phyloP scores from a whole-genome alignment of 2,888 invertebrate genomes.

The Tipula vernalis region DNA sequence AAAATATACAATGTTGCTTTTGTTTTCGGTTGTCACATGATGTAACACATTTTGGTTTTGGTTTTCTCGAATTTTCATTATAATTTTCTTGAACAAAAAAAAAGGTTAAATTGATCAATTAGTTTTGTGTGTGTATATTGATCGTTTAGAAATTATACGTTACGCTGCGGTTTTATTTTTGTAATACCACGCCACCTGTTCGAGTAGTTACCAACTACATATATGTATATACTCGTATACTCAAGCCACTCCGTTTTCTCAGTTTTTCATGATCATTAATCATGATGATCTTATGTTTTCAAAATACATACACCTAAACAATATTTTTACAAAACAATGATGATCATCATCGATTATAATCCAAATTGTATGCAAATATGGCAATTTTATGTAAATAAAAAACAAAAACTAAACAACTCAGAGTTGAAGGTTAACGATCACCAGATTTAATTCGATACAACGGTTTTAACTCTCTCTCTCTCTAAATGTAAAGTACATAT shows the following conservation, averaged over 20 bases:
- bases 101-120: not conserved
- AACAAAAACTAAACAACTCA: not conserved
- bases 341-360: not conserved
- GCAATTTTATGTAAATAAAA: not conserved
- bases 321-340: not conserved
- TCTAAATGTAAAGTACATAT: not conserved
- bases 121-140: not conserved
- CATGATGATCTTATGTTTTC: not conserved
- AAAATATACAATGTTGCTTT: not conserved
- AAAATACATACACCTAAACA: not conserved
- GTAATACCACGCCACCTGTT: not conserved
- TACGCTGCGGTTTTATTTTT: not conserved
- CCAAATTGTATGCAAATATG: not conserved
- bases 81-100: not conserved
- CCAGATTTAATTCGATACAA: not conserved
- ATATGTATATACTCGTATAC: too few relatives aligned
- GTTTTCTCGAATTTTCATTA: not conserved
- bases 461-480: not conserved
- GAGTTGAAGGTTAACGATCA: not conserved
- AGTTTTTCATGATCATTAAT: not conserved
- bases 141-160: not conserved
- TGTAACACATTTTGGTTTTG: not conserved
- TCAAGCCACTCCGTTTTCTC: not conserved
- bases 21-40: not conserved
- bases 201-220: not conserved